Conservation (phyloP, 2,888 invertebrate genomes). For the Sthenelais limicola region DNA sequence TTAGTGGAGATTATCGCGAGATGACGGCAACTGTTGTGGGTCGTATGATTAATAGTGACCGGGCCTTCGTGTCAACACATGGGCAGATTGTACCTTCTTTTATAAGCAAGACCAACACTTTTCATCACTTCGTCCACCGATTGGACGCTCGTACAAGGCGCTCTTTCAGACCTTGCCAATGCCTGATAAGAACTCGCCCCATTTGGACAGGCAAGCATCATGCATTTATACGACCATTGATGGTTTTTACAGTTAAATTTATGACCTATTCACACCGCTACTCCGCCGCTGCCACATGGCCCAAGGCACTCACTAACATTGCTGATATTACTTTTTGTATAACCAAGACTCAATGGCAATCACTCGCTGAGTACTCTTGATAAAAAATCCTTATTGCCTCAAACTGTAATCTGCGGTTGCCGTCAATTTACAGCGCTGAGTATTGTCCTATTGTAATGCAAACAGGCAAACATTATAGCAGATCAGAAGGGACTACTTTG, state of each 20-base stretch:
- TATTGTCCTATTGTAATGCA: too few species aligned
- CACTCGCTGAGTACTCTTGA: too few species aligned
- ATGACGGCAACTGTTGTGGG: slow-evolving; percentile 22
- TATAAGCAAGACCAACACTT: not conserved
- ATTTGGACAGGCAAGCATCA: slow-evolving; percentile 17
- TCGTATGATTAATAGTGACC: slow-evolving; percentile 23
- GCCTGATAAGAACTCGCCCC: slow-evolving; percentile 14
- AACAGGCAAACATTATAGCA: too few species aligned
- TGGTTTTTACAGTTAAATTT: slow-evolving; percentile 27
- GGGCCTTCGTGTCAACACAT: slow-evolving; percentile 30
- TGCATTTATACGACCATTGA: slow-evolving; percentile 38
- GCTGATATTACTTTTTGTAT: too few species aligned
- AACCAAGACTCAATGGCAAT: too few species aligned
- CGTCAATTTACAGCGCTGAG: too few species aligned
- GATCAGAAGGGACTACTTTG: too few species aligned
- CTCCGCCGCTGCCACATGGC: not conserved
- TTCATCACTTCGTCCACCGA: slow-evolving; percentile 15
- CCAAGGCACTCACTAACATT: too few species aligned
- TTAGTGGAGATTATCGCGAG: slow-evolving; percentile 31
- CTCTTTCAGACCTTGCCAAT: slow-evolving; percentile 21
- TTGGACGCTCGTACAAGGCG: slow-evolving; percentile 22
- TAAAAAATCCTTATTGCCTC: too few species aligned
- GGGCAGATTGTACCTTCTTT: slow-evolving; percentile 5
- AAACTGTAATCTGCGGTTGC: too few species aligned
- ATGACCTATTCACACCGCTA: not conserved